A percentile compares a stretch with the other conserved stretches of the same genome.
These are phyloP conservation scores for Dasypogon diadema DNA, from an alignment of 2,888 invertebrate species.

Conservation along the genomic window DNA sequence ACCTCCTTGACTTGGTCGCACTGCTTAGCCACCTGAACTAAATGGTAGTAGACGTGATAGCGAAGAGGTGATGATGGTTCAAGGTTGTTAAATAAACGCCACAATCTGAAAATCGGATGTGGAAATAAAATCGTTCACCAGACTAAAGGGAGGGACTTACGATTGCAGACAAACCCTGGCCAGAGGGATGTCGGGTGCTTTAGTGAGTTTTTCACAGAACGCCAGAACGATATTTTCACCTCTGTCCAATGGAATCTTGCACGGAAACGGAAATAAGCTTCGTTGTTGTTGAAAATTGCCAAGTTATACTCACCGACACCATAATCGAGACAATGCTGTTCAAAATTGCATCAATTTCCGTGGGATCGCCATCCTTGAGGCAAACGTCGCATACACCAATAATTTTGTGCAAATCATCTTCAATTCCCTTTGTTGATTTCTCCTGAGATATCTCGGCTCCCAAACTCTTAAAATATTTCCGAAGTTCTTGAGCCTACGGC, in stretches of 20 bases:
- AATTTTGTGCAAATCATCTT: slow-evolving; percentile 94
- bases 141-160: slow-evolving; percentile 71
- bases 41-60: slow-evolving; percentile 92
- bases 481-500: slow-evolving; percentile 88
- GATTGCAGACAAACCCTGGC: slow-evolving; percentile 86
- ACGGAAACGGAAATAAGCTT: slow-evolving; percentile 56
- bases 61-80: slow-evolving; percentile 86
- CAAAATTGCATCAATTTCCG: slow-evolving; percentile 91
- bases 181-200: slow-evolving; percentile 84
- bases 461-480: slow-evolving; percentile 89
- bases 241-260: slow-evolving; percentile 87
- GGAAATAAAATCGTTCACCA: neutral
- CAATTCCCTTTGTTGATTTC: slow-evolving; percentile 88
- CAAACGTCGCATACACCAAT: slow-evolving; percentile 94
- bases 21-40: slow-evolving; percentile 89
- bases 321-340: slow-evolving; percentile 97
- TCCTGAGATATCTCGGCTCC: slow-evolving; percentile 96
- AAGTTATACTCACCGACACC: slow-evolving; percentile 77
- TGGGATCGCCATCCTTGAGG: slow-evolving; percentile 84
- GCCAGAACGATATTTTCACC: slow-evolving; percentile 90
- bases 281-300: neutral
- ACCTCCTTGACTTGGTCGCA: slow-evolving; percentile 88
- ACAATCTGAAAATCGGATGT: slow-evolving; percentile 73
- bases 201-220: slow-evolving; percentile 92
- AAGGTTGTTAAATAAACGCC: slow-evolving; percentile 92